Evolutionary conservation across 1,140 invertebrate species (phyloP).

Genomic region (Drosophila azteca): DNA sequence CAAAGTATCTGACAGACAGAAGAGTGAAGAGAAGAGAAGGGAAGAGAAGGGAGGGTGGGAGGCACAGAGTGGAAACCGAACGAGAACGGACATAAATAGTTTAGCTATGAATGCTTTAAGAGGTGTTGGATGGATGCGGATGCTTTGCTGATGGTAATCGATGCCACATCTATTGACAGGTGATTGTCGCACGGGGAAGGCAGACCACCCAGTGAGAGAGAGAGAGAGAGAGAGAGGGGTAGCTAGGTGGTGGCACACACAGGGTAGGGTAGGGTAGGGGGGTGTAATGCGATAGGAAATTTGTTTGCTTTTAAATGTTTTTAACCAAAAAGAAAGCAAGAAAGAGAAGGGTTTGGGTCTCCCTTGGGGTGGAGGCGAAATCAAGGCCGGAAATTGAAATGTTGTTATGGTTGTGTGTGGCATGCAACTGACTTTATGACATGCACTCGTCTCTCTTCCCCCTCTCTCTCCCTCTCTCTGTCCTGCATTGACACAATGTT

Average conservation of each 20-base stretch:
- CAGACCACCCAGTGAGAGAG: constrained; percentile 46
- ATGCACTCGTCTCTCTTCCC: not conserved
- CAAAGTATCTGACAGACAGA: constrained; percentile 41
- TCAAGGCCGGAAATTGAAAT: constrained; percentile 66
- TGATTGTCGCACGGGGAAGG: constrained; percentile 12
- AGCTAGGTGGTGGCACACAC: constrained; percentile 6
- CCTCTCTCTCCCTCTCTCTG: not conserved
- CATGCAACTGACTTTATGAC: constrained; percentile 45
- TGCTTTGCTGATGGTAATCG: constrained; percentile 52
- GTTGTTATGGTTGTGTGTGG: constrained; percentile 13
- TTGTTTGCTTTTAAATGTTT: constrained; percentile 33
- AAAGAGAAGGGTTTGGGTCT: not conserved
- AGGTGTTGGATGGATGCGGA: not conserved
- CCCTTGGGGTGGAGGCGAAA: constrained; percentile 2
- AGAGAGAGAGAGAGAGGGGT: not conserved
- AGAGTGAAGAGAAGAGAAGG: not conserved
- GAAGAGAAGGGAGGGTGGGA: not conserved
- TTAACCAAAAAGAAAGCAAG: not conserved
- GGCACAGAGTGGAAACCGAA: not conserved
- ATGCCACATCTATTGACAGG: constrained; percentile 48
- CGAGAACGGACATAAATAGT: constrained; percentile 31
- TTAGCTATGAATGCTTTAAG: constrained; percentile 36
- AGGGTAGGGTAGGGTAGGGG: not conserved
- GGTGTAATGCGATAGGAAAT: constrained; percentile 62
- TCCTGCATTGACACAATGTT: constrained; percentile 29